Evolutionary conservation across 2,113 vertebrate species (phyloP).

Genomic region (Austrofundulus limnaeus): DNA sequence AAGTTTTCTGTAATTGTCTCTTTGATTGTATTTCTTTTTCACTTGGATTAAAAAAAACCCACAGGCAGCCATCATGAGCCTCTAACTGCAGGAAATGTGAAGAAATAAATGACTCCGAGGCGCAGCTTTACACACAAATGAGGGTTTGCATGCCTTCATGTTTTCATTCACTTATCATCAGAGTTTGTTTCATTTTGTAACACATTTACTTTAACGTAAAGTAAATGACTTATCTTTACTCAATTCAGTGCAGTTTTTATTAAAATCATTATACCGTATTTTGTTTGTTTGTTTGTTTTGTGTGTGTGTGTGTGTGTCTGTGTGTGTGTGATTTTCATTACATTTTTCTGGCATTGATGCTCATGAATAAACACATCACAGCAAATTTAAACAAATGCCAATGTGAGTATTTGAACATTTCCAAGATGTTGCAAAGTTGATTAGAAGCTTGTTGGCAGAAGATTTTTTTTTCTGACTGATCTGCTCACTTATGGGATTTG

Average conservation of each 20-base stretch:
- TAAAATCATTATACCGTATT: too few relatives aligned
- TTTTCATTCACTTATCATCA: neutral
- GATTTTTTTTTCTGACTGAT: neutral
- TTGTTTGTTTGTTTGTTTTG: too few relatives aligned
- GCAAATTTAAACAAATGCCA: neutral
- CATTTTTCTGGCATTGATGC: neutral
- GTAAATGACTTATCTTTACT: too few relatives aligned
- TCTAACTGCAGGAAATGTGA: constrained; percentile 22
- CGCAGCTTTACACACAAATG: constrained; percentile 1
- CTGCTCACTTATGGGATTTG: neutral
- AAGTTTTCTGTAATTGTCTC: constrained; percentile 11
- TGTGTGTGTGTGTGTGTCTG: too few relatives aligned
- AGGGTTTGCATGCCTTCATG: neutral
- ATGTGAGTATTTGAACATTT: neutral
- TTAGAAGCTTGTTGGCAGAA: neutral
- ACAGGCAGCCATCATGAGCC: neutral
- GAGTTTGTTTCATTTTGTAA: too few relatives aligned
- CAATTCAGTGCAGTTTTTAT: too few relatives aligned
- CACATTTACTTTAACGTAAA: too few relatives aligned
- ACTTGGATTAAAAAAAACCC: neutral
- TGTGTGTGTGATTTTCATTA: too few relatives aligned
- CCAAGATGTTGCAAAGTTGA: neutral
- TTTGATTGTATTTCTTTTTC: neutral
- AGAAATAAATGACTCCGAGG: constrained; percentile 21
- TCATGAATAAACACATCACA: neutral